Evolutionary conservation across 1,140 invertebrate species (phyloP).

Genomic region (Yoshiicerus persimilis): DNA sequence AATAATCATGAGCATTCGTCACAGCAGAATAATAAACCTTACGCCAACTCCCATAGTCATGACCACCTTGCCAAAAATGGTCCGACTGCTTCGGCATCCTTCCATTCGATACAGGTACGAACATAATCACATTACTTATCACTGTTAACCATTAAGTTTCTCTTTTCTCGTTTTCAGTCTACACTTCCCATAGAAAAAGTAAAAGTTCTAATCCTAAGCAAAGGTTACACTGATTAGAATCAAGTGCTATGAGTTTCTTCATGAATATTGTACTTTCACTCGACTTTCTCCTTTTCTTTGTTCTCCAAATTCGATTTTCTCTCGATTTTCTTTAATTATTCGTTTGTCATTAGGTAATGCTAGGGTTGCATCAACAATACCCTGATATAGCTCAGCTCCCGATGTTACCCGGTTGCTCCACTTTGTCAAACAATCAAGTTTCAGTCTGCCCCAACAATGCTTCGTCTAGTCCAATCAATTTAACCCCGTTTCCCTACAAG

Average conservation of each 20-base stretch:
- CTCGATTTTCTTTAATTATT: neutral
- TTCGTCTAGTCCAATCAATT: slow-evolving; percentile 43
- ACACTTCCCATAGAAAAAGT: neutral
- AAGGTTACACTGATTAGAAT: neutral
- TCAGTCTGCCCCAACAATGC: slow-evolving; percentile 35
- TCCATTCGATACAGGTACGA: slow-evolving; percentile 48
- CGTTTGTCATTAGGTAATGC: slow-evolving; percentile 39
- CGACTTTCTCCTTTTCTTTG: neutral
- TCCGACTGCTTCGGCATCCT: slow-evolving; percentile 26
- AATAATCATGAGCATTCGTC: slow-evolving; percentile 11
- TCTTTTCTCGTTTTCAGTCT: neutral
- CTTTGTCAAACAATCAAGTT: slow-evolving; percentile 5
- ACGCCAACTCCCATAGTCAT: slow-evolving; percentile 36
- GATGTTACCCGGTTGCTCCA: neutral
- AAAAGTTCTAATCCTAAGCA: no score
- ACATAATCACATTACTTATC: no score
- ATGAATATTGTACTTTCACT: neutral
- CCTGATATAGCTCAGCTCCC: slow-evolving; percentile 43
- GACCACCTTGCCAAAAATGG: slow-evolving; percentile 33
- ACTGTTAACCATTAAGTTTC: no score
- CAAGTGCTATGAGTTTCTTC: neutral
- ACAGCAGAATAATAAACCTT: slow-evolving; percentile 27
- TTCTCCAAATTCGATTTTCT: neutral
- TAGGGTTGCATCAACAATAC: slow-evolving; percentile 45
- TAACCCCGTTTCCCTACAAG: slow-evolving; percentile 42